A percentile compares a stretch with the other conserved stretches of the same genome.
These are phyloP conservation scores for Luperina nickerlii DNA, from an alignment of 2,888 invertebrate genomes.

Conservation along the genomic window DNA sequence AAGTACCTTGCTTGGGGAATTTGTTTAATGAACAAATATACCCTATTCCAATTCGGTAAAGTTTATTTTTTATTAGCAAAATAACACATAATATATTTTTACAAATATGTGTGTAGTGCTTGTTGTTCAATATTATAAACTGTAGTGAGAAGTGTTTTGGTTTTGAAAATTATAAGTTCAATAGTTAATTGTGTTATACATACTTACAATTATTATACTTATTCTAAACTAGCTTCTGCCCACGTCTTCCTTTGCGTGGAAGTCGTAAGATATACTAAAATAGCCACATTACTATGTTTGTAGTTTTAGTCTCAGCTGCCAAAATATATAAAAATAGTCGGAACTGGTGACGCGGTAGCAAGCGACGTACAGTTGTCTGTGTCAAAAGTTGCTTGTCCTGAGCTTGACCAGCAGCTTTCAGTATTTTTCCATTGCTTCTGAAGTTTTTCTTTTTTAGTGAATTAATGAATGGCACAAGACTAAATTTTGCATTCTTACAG, in stretches of 20 bases:
- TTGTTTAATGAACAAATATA: not conserved
- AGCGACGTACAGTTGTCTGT: not conserved
- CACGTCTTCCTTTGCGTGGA: too few relatives aligned
- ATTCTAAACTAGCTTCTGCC: not conserved
- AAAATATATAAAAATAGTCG: not conserved
- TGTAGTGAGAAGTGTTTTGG: not conserved
- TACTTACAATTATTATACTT: not conserved
- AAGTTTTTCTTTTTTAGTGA: not conserved
- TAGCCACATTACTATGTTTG: not conserved
- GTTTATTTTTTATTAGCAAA: not conserved
- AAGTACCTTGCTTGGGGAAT: not conserved
- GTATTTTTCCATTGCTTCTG: not conserved
- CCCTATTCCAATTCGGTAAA: not conserved
- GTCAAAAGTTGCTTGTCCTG: not conserved
- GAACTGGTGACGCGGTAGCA: not conserved
- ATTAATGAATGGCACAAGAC: not conserved
- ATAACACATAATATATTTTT: not conserved
- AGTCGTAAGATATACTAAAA: too few relatives aligned
- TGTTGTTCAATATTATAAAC: constrained; percentile 1
- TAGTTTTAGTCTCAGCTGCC: not conserved
- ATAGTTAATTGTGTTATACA: not conserved
- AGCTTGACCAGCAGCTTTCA: not conserved
- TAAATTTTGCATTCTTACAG: not conserved
- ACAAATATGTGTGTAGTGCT: not conserved
- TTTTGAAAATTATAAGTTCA: not conserved